Evolutionary conservation across 2,797 vertebrate species (phyloP).

Genomic region (Myotis daubentonii): DNA sequence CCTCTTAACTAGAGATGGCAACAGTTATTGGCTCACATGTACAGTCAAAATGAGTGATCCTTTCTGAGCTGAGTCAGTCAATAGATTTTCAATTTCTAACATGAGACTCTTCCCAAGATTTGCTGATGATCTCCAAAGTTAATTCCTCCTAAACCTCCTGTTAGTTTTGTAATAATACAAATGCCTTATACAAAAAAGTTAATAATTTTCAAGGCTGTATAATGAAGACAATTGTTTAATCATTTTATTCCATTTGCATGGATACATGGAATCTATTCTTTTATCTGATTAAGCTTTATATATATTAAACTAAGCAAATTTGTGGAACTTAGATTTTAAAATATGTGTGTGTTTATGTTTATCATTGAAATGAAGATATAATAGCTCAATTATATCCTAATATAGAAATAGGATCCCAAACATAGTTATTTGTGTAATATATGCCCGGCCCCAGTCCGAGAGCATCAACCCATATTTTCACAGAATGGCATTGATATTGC

Average conservation of each 20-base stretch:
- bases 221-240: slow-evolving; percentile 19
- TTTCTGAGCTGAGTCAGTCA: background rate
- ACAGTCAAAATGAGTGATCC: background rate
- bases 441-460: background rate
- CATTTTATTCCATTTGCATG: slow-evolving; percentile 48
- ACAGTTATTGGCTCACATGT: background rate
- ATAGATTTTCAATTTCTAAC: background rate
- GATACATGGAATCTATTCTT: slow-evolving; percentile 42
- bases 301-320: slow-evolving; percentile 62
- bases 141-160: slow-evolving; percentile 45
- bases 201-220: slow-evolving; percentile 42
- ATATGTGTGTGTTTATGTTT: slow-evolving; percentile 28
- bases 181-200: slow-evolving; percentile 31
- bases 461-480: background rate
- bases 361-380: slow-evolving; percentile 26
- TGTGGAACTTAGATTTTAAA: slow-evolving; percentile 33
- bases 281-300: slow-evolving; percentile 15
- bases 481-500: background rate
- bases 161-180: slow-evolving; percentile 56
- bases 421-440: slow-evolving; percentile 16
- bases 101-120: background rate
- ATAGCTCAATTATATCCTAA: slow-evolving; percentile 44
- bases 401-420: slow-evolving; percentile 33
- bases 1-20: background rate
- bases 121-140: background rate